Conservation (phyloP, 2,888 invertebrate genomes). For the Orthonevra nobilis region DNA sequence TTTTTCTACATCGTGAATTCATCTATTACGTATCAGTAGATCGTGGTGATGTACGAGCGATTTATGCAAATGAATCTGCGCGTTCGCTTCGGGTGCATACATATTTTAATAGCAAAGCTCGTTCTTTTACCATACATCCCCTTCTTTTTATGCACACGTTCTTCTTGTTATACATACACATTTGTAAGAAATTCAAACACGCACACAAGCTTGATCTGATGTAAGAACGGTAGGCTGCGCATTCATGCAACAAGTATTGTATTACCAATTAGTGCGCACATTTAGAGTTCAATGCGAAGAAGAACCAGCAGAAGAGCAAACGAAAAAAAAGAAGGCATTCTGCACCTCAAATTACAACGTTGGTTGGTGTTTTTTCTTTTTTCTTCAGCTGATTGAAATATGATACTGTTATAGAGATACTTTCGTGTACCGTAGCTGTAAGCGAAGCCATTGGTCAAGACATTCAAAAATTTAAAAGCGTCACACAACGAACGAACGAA, state of each 20-base stretch:
- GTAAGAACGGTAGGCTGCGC: constrained; percentile 62
- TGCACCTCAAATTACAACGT: constrained; percentile 48
- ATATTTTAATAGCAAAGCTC: constrained; percentile 12
- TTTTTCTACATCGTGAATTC: constrained; percentile 9
- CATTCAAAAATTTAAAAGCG: constrained; percentile 4
- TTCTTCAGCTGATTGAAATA: constrained; percentile 39
- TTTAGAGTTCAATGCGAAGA: constrained; percentile 59
- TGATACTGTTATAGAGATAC: constrained; percentile 34
- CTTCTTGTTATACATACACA: constrained; percentile 3
- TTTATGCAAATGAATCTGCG: constrained; percentile 56
- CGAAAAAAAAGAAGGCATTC: background rate
- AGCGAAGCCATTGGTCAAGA: background rate
- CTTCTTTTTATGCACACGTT: constrained; percentile 16
- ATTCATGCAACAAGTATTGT: constrained; percentile 59
- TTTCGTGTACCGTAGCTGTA: background rate
- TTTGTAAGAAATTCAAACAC: constrained; percentile 24
- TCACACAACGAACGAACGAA: background rate
- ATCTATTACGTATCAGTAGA: constrained; percentile 42
- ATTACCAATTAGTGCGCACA: constrained; percentile 66
- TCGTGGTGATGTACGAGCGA: constrained; percentile 55
- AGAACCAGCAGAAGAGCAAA: background rate
- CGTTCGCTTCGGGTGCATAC: constrained; percentile 8
- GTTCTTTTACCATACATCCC: constrained; percentile 3
- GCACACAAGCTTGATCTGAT: constrained; percentile 4
- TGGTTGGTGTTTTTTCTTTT: constrained; percentile 17